phyloP scores from a whole-genome alignment of 2,888 invertebrate species.

The Nudaria mundana region DNA sequence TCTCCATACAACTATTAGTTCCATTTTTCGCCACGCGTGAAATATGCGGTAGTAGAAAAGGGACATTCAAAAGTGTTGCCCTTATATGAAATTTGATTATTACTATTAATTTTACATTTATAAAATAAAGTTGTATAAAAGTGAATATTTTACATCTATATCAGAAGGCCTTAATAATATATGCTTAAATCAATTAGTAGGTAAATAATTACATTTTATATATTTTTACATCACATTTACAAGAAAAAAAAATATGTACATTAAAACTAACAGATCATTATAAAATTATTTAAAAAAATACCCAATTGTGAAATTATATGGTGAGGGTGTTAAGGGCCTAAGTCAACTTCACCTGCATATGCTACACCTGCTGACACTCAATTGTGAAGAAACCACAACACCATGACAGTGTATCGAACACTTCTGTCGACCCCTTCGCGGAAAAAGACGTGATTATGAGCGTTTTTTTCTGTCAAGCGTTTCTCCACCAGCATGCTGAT shows the following conservation, averaged over 20 bases:
- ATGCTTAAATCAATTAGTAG: conserved; percentile 15
- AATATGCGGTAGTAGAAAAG: background rate
- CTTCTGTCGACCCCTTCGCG: too few relatives aligned
- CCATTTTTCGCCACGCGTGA: background rate
- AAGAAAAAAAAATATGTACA: conserved; percentile 49
- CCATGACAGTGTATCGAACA: too few relatives aligned
- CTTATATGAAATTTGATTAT: conserved; percentile 13
- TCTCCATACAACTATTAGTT: background rate
- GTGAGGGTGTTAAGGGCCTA: too few relatives aligned
- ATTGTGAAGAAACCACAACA: too few relatives aligned
- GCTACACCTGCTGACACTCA: too few relatives aligned
- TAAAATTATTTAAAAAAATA: conserved; percentile 36
- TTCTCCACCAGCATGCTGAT: too few relatives aligned
- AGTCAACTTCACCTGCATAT: too few relatives aligned
- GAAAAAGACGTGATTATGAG: too few relatives aligned
- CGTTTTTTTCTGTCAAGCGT: too few relatives aligned
- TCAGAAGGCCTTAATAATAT: conserved; percentile 23
- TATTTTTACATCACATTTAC: conserved; percentile 60
- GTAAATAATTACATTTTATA: conserved; percentile 38
- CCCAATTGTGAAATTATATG: conserved; percentile 29
- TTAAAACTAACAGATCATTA: conserved; percentile 61
- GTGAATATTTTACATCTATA: conserved; percentile 31
- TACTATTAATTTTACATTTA: conserved; percentile 19
- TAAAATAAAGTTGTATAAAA: conserved; percentile 35
- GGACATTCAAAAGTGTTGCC: background rate